phyloP scores from a whole-genome alignment of 2,113 vertebrate species.

The Ranitomeya variabilis region DNA sequence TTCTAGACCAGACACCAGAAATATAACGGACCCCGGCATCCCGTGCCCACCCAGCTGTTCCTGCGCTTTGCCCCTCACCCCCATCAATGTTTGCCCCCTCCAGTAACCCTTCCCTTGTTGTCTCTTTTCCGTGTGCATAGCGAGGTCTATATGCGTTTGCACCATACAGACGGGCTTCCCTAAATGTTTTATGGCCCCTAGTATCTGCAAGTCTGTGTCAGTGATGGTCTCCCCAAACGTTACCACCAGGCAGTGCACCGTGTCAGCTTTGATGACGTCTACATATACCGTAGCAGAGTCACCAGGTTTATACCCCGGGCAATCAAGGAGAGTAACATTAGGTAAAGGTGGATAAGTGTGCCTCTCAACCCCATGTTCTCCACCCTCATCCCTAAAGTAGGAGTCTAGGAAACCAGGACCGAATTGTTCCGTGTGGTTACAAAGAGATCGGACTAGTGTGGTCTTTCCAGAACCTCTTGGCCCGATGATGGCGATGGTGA shows the following conservation, averaged over 20 bases:
- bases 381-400: constrained; percentile 41
- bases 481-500: constrained; percentile 53
- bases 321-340: constrained; percentile 46
- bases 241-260: constrained; percentile 50
- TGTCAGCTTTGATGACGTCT: constrained; percentile 26
- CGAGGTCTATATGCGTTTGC: constrained; percentile 56
- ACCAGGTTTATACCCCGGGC: constrained; percentile 17
- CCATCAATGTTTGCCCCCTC: neutral
- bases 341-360: constrained; percentile 47
- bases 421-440: constrained; percentile 18
- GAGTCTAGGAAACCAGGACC: neutral
- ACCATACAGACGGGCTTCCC: constrained; percentile 34
- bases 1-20: constrained; percentile 57
- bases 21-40: neutral
- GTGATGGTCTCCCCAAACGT: neutral
- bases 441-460: constrained; percentile 33
- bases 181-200: constrained; percentile 40
- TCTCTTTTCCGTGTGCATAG: constrained; percentile 54
- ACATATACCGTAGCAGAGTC: constrained; percentile 37
- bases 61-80: neutral
- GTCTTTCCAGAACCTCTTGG: constrained; percentile 39
- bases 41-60: constrained; percentile 9
- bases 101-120: constrained; percentile 41
- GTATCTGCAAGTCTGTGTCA: constrained; percentile 11
- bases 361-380: neutral